phyloP scores from a whole-genome alignment of 2,888 invertebrate species.

The Eurytoma californica region DNA sequence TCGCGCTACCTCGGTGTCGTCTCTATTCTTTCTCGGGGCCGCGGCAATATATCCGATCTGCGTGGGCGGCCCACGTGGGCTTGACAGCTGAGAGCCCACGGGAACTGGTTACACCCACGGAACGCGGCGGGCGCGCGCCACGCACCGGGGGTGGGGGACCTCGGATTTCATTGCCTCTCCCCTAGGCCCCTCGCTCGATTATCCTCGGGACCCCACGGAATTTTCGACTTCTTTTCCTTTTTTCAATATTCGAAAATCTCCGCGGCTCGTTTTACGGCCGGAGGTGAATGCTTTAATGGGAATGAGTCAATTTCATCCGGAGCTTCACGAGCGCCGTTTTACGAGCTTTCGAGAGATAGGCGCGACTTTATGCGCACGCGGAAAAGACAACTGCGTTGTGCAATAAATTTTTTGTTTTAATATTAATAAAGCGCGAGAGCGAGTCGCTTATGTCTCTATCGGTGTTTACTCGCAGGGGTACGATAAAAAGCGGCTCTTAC shows the following conservation, averaged over 20 bases:
- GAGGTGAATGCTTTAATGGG: conserved; percentile 18
- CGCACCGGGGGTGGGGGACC: not conserved
- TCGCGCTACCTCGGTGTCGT: conserved; percentile 61
- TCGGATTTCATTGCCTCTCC: conserved; percentile 23
- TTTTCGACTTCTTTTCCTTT: not conserved
- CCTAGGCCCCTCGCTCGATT: conserved; percentile 5
- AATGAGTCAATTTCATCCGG: conserved; percentile 19
- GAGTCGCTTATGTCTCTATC: not conserved
- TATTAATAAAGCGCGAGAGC: not conserved
- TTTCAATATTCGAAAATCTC: not conserved
- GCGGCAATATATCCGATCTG: conserved; percentile 67
- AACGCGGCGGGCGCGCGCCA: not conserved
- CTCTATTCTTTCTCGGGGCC: conserved; percentile 58
- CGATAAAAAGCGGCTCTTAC: not conserved
- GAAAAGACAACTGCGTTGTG: not conserved
- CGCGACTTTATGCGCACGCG: not conserved
- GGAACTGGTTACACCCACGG: conserved; percentile 74
- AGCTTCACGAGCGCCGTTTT: conserved; percentile 20
- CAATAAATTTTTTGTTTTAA: not conserved
- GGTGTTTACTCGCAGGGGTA: not conserved
- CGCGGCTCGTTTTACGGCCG: not conserved
- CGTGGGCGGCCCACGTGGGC: conserved; percentile 74
- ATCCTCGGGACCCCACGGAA: not conserved
- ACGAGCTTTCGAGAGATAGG: conserved; percentile 34
- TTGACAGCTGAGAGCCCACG: conserved; percentile 72